phyloP scores from a whole-genome alignment of 2,113 vertebrate species.

The Bucco capensis region DNA sequence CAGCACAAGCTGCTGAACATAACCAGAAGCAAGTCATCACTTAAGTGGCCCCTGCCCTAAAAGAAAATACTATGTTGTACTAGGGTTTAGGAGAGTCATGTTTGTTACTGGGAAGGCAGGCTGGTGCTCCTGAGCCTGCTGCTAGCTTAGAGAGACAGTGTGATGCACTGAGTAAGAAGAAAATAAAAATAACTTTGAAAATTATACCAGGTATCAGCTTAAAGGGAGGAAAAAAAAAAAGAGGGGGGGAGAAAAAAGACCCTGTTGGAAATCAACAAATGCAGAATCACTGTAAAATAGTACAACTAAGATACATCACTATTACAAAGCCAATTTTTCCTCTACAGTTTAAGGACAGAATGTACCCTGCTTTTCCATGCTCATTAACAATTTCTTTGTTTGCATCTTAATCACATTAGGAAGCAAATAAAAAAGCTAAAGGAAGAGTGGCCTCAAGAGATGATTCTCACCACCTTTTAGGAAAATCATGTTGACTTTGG shows the following conservation, averaged over 20 bases:
- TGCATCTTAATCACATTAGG: neutral
- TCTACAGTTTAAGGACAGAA: neutral
- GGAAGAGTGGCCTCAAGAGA: neutral
- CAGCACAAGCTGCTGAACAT: neutral
- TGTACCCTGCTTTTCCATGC: neutral
- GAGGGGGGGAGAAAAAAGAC: no score
- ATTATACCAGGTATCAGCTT: neutral
- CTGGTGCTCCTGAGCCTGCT: neutral
- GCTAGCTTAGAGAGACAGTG: neutral
- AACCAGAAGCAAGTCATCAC: neutral
- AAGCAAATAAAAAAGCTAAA: neutral
- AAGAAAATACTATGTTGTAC: neutral
- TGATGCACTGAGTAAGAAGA: neutral
- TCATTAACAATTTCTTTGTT: neutral
- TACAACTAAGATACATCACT: neutral
- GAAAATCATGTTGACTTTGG: neutral
- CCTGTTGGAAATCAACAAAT: neutral
- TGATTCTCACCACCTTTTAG: neutral
- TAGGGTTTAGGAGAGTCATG: neutral
- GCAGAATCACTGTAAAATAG: neutral
- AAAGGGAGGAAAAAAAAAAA: neutral
- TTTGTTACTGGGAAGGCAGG: neutral
- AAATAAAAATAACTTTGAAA: neutral
- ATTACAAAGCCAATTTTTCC: neutral
- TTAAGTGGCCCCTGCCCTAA: neutral